A percentile compares a stretch with the other conserved stretches of the same genome.
Evolutionary conservation across 2,888 invertebrate species (phyloP).

Genomic region (Pseudococcus longispinus): DNA sequence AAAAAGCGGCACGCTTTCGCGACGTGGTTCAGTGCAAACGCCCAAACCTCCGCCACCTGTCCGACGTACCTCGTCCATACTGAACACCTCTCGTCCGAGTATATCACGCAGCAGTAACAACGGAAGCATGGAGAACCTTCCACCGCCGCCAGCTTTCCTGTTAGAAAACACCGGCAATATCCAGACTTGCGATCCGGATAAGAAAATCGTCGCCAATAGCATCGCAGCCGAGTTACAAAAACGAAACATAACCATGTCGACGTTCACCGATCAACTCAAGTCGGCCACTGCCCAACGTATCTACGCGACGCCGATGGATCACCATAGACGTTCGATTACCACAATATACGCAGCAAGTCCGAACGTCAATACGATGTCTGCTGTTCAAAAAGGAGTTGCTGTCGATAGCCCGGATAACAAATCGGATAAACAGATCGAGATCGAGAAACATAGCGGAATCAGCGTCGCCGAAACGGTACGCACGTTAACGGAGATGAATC

Average conservation of each 20-base stretch:
- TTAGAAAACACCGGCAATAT: constrained; percentile 64
- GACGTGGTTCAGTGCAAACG: constrained; percentile 68
- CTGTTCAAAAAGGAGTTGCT: constrained; percentile 27
- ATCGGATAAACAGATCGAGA: constrained; percentile 52
- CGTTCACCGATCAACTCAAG: constrained; percentile 50
- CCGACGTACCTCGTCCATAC: constrained; percentile 76
- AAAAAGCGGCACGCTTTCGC: constrained; percentile 63
- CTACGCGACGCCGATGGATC: constrained; percentile 50
- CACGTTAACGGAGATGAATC: constrained; percentile 82
- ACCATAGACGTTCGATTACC: constrained; percentile 53
- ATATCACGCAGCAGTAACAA: constrained; percentile 42
- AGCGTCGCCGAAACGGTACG: constrained; percentile 84
- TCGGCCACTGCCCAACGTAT: constrained; percentile 49
- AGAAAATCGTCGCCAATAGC: constrained; percentile 57
- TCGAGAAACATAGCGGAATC: constrained; percentile 58
- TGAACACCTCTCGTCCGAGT: constrained; percentile 61
- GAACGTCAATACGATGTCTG: constrained; percentile 19
- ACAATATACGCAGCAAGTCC: constrained; percentile 49
- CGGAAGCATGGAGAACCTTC: constrained; percentile 69
- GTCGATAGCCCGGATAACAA: constrained; percentile 4
- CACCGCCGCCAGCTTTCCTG: constrained; percentile 81
- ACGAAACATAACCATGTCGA: constrained; percentile 56
- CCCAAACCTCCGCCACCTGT: constrained; percentile 79
- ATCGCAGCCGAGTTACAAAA: constrained; percentile 59
- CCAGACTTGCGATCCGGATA: not conserved